These are phyloP conservation scores for Rutpela maculata DNA, from an alignment of 2,888 invertebrate species.

Conservation along the genomic window DNA sequence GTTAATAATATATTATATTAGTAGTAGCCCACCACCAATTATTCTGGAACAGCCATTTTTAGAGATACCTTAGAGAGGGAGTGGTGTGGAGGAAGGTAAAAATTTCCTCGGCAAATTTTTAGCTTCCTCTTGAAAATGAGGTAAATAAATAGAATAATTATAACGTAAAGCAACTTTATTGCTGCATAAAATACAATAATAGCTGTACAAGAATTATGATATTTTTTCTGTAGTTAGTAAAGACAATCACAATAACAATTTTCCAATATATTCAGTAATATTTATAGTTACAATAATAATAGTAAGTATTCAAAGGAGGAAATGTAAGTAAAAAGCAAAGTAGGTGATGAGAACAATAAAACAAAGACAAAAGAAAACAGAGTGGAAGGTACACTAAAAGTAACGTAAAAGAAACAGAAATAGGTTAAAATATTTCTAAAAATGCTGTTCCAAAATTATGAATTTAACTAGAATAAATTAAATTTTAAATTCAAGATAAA, in stretches of 20 bases:
- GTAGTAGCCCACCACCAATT: slow-evolving; percentile 67
- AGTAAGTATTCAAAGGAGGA: not conserved
- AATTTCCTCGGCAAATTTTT: slow-evolving; percentile 44
- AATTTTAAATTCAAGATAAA: slow-evolving; percentile 7
- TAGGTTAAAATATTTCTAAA: slow-evolving; percentile 65
- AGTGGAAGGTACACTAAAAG: slow-evolving; percentile 8
- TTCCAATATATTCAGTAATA: slow-evolving; percentile 52
- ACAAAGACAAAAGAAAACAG: slow-evolving; percentile 33
- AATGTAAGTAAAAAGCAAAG: slow-evolving; percentile 43
- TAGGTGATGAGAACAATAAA: slow-evolving; percentile 23
- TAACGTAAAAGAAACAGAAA: slow-evolving; percentile 37
- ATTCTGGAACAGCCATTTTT: slow-evolving; percentile 74
- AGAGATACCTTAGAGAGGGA: slow-evolving; percentile 62
- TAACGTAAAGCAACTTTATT: slow-evolving; percentile 73
- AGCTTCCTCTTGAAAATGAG: slow-evolving; percentile 45
- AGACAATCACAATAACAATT: slow-evolving; percentile 64
- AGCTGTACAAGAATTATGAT: slow-evolving; percentile 65
- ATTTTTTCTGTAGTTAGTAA: slow-evolving; percentile 60
- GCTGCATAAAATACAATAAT: slow-evolving; percentile 69
- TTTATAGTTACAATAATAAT: slow-evolving; percentile 36
- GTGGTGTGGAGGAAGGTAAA: slow-evolving; percentile 42
- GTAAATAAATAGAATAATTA: slow-evolving; percentile 61
- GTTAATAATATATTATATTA: slow-evolving; percentile 35
- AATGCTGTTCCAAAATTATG: slow-evolving; percentile 70
- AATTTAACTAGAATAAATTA: slow-evolving; percentile 11